These are phyloP conservation scores for Diloba caeruleocephala DNA, from an alignment of 2,888 invertebrate species.

Conservation along the genomic window DNA sequence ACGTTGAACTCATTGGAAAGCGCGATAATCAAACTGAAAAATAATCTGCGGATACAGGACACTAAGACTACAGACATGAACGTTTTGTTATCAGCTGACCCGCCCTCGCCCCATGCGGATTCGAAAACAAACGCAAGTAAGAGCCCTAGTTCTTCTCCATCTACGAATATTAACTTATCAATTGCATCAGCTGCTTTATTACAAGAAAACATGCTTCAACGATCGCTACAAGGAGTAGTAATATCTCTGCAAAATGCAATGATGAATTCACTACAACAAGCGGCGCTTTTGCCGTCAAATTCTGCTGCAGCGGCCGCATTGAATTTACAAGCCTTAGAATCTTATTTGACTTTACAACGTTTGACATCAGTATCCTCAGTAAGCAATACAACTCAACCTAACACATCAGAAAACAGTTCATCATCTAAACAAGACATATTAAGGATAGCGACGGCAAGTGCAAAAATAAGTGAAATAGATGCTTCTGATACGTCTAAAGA, in stretches of 20 bases:
- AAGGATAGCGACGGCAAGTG: slow-evolving; percentile 89
- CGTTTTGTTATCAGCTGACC: slow-evolving; percentile 73
- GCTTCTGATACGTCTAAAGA: slow-evolving; percentile 75
- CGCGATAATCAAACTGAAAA: slow-evolving; percentile 87
- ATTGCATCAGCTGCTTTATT: slow-evolving; percentile 90
- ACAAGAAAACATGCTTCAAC: slow-evolving; percentile 91
- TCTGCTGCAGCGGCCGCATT: slow-evolving; percentile 95
- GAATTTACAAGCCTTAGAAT: slow-evolving; percentile 95
- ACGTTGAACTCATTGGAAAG: slow-evolving; percentile 86
- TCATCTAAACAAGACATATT: slow-evolving; percentile 91
- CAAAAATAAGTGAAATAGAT: slow-evolving; percentile 85
- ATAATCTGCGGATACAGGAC: slow-evolving; percentile 87
- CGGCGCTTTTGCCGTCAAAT: slow-evolving; percentile 94
- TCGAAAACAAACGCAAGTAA: slow-evolving; percentile 81
- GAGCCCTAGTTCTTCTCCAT: slow-evolving; percentile 76
- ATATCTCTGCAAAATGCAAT: slow-evolving; percentile 95
- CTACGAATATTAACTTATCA: slow-evolving; percentile 81
- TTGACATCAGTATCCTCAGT: slow-evolving; percentile 92
- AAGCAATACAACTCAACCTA: slow-evolving; percentile 73
- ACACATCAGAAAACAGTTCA: slow-evolving; percentile 70
- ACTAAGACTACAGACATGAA: slow-evolving; percentile 81
- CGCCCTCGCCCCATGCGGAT: slow-evolving; percentile 76
- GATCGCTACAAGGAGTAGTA: slow-evolving; percentile 94
- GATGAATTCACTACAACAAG: slow-evolving; percentile 95
- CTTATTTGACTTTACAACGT: slow-evolving; percentile 95